Evolutionary conservation across 2,113 vertebrate species (phyloP).

Genomic region (Erinaceus europaeus): DNA sequence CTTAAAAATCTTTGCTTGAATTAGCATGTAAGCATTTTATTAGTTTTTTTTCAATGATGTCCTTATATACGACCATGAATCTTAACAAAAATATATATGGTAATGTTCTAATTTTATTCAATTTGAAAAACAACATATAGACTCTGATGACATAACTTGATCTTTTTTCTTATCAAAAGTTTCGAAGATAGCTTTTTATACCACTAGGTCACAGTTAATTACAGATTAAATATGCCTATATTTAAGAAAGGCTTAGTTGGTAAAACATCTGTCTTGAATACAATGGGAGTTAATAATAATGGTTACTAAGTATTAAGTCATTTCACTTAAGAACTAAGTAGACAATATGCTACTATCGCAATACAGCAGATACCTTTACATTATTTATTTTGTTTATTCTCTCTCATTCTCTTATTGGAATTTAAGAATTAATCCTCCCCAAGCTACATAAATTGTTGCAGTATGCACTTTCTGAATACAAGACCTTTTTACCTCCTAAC

Average conservation of each 20-base stretch:
- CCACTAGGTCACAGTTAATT: not conserved
- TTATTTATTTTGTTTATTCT: not conserved
- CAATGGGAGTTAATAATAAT: not conserved
- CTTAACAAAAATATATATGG: no score
- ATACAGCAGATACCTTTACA: not conserved
- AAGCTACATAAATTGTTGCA: not conserved
- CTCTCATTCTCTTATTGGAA: not conserved
- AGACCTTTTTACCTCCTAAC: conserved; percentile 17
- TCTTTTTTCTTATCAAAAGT: not conserved
- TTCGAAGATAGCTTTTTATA: not conserved
- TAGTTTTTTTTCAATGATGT: not conserved
- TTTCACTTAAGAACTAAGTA: not conserved
- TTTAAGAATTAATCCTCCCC: not conserved
- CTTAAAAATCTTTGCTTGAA: not conserved
- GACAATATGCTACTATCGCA: not conserved
- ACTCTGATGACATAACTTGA: no score
- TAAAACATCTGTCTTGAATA: not conserved
- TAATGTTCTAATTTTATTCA: no score
- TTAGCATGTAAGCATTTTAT: not conserved
- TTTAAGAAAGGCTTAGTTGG: not conserved
- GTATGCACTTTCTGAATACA: not conserved
- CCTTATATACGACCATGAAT: no score
- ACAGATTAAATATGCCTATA: no score
- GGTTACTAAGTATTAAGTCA: not conserved
- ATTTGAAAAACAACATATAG: no score